Conservation (phyloP, 2,797 vertebrate species). For the Gallinago stenura region DNA sequence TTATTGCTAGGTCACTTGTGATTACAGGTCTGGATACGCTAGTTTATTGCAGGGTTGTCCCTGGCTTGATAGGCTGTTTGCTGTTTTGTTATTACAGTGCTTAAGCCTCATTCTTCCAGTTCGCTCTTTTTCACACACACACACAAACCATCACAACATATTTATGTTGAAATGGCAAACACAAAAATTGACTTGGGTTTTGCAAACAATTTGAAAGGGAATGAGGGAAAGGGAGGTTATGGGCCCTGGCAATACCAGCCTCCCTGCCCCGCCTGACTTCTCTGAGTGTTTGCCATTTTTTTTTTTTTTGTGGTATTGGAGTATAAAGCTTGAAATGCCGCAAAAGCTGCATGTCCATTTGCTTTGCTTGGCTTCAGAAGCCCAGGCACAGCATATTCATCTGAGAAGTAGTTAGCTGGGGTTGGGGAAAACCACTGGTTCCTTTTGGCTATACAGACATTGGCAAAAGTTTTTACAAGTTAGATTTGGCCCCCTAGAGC, state of each 20-base stretch:
- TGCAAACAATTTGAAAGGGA: not conserved
- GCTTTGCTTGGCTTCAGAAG: constrained; percentile 59
- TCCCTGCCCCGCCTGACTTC: not conserved
- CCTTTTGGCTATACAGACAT: not conserved
- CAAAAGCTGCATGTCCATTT: constrained; percentile 17
- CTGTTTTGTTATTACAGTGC: constrained; percentile 33
- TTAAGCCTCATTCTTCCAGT: constrained; percentile 29
- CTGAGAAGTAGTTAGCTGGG: constrained; percentile 28
- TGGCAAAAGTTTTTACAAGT: not conserved
- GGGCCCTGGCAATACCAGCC: not conserved
- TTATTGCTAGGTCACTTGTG: constrained; percentile 57
- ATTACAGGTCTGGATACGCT: constrained; percentile 46
- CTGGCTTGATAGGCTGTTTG: constrained; percentile 39
- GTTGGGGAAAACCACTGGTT: constrained; percentile 13
- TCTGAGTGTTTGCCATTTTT: constrained; percentile 20
- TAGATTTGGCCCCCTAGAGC: not conserved
- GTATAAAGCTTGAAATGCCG: not conserved
- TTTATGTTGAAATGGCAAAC: constrained; percentile 17
- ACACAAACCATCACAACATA: not conserved
- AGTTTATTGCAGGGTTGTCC: constrained; percentile 47
- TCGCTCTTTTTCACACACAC: not conserved
- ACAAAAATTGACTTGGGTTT: not conserved
- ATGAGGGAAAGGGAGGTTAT: not conserved
- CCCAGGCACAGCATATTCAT: constrained; percentile 1
- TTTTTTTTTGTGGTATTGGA: not conserved